phyloP scores from a whole-genome alignment of 2,113 vertebrate species.

The Acinonyx jubatus region DNA sequence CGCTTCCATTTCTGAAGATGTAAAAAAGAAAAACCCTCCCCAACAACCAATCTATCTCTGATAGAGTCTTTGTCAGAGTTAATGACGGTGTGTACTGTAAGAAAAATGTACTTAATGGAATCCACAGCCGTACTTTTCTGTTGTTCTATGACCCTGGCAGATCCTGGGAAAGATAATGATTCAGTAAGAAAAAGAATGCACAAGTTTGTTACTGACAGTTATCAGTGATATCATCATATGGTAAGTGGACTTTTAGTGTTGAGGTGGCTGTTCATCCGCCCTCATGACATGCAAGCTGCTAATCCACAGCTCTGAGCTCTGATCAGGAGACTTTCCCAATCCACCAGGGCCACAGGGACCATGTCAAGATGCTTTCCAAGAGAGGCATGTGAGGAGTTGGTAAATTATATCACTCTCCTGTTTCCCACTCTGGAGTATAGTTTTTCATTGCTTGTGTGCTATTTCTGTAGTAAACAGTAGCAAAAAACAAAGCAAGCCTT shows the following conservation, averaged over 20 bases:
- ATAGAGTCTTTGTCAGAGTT: neutral
- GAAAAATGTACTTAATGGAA: neutral
- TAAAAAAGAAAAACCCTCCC: neutral
- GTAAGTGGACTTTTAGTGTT: neutral
- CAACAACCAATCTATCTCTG: neutral
- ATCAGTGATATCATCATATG: neutral
- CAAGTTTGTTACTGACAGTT: neutral
- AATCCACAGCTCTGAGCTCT: neutral
- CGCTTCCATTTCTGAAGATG: slow-evolving; percentile 3
- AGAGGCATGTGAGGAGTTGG: neutral
- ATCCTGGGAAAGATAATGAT: neutral
- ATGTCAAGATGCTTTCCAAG: neutral
- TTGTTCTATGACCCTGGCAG: neutral
- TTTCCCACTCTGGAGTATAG: neutral
- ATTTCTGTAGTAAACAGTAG: neutral
- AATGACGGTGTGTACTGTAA: neutral
- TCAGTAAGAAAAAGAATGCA: neutral
- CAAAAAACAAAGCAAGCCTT: neutral
- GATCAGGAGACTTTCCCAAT: neutral
- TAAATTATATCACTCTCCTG: neutral
- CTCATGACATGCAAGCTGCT: neutral
- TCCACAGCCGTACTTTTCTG: neutral
- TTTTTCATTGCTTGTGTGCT: neutral
- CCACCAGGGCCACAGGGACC: neutral
- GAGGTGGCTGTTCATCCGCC: neutral